Base-by-base conservation (phyloP, 1,140 invertebrate species). In the Lethrus apterus region DNA sequence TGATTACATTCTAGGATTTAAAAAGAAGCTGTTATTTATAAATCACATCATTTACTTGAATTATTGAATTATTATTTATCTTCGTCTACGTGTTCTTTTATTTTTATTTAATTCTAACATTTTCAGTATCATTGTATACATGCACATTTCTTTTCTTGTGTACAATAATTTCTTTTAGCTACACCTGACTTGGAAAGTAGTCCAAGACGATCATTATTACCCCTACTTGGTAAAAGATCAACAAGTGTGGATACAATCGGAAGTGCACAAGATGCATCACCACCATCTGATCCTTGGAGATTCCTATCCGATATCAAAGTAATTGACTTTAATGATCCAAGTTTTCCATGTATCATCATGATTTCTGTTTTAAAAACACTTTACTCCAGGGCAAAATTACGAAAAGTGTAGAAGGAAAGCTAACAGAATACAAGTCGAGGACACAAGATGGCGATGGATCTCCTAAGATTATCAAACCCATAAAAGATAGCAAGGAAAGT, bases 371-470 rank as follows among this genome's bases (percentile, higher is more conserved):
- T 50, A 34, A 54, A 55, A 7, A 23, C 44, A 11, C 21, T 46
- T 31, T 57, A 57, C 26, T 66, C n/a, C 48, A 64, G 61, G 69
- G 75, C 5, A 77, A 78, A 60, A 75, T 79, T 35, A 77, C 76
- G n/a, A 78, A 78, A 56, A 79, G 73, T n/a, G 77, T 79, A 13
- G 76, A 79, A 56, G 76, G 76, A 17, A 79, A 77, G 58, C 50
- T 79, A 3, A 72, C 68, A 0, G 76, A 78, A 52, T 77, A 77
- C n/a, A 79, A 78, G 52, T 46, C 58, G 7, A 55, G 59, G 41
- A 65, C 55, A 32, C 48, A 52, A n/a, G 63, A 63, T 8, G 20
- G 9, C 26, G 64, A 63, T 34, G 56, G 55, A 13, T 60, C 57
- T 8, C 55, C 61, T 9, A 43, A 42, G 23, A 21, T 50, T 49